These are phyloP conservation scores for Blennius ocellaris DNA, from an alignment of 2,113 vertebrate genomes.

Conservation along the genomic window DNA sequence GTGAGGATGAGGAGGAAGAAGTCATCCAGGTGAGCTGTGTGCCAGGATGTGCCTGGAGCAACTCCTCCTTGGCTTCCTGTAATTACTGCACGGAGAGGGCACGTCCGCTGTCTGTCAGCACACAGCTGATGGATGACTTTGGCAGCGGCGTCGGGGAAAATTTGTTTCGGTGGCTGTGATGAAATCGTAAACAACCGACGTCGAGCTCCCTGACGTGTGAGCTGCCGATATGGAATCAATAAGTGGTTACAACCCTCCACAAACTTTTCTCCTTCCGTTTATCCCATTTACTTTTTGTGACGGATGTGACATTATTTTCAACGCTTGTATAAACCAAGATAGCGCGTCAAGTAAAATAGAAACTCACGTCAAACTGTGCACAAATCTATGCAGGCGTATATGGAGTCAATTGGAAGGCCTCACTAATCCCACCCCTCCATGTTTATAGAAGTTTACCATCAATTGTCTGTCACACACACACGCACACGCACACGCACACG, in stretches of 20 bases:
- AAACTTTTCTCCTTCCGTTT: neutral
- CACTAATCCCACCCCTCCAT: neutral
- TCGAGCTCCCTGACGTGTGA: neutral
- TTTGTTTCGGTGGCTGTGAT: conserved; percentile 22
- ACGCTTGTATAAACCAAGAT: neutral
- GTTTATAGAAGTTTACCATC: neutral
- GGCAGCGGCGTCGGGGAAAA: conserved; percentile 36
- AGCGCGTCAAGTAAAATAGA: neutral
- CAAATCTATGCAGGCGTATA: neutral
- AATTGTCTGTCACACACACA: neutral
- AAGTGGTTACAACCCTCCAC: neutral
- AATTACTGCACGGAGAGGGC: conserved; percentile 75
- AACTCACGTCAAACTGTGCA: neutral
- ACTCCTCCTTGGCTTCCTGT: conserved; percentile 81
- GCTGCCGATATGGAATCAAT: conserved; percentile 16
- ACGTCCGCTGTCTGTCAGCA: conserved; percentile 69
- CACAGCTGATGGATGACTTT: conserved; percentile 52
- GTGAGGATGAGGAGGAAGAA: conserved; percentile 6
- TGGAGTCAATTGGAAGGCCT: neutral
- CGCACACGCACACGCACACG: neutral
- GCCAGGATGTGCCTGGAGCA: conserved; percentile 82
- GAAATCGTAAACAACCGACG: conserved; percentile 39
- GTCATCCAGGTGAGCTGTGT: conserved; percentile 61
- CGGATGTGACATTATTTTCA: neutral
- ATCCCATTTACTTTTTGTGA: neutral